A percentile compares a stretch with the other conserved stretches of the same genome.
These are phyloP conservation scores for Ectemnius continuus DNA, from an alignment of 2,888 invertebrate species.

Conservation along the genomic window DNA sequence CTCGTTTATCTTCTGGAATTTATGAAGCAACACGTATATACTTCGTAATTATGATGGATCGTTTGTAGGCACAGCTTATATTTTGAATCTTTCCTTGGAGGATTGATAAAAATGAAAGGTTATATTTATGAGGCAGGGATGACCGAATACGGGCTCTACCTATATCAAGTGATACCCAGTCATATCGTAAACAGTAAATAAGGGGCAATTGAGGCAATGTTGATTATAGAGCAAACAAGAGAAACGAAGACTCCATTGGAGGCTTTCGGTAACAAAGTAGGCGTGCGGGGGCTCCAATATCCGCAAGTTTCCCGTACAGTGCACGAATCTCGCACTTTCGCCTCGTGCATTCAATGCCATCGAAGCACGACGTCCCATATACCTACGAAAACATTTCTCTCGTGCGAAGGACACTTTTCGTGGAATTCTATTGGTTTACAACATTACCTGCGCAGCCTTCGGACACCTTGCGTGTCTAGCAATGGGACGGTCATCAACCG, in stretches of 20 bases:
- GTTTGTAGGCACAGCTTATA: too few relatives aligned
- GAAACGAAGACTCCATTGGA: slow-evolving; percentile 7
- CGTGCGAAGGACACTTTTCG: slow-evolving; percentile 39
- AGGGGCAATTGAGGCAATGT: not conserved
- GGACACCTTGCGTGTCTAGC: slow-evolving; percentile 61
- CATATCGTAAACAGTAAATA: slow-evolving; percentile 11
- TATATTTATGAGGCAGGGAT: too few relatives aligned
- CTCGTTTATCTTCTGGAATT: too few relatives aligned
- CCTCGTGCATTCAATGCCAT: not conserved
- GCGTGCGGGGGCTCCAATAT: not conserved
- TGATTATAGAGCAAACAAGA: not conserved
- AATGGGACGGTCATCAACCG: slow-evolving; percentile 14
- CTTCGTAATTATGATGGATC: too few relatives aligned
- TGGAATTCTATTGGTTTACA: slow-evolving; percentile 65
- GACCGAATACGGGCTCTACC: too few relatives aligned
- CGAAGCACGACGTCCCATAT: slow-evolving; percentile 3
- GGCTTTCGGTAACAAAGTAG: slow-evolving; percentile 20
- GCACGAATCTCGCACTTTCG: slow-evolving; percentile 36
- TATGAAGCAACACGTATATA: too few relatives aligned
- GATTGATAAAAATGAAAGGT: too few relatives aligned
- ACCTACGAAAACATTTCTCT: slow-evolving; percentile 26
- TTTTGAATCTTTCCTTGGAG: too few relatives aligned
- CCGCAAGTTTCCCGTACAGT: slow-evolving; percentile 8
- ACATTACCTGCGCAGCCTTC: slow-evolving; percentile 66
- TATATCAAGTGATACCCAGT: not conserved